These are phyloP conservation scores for Drosophila miranda DNA, from an alignment of 1,140 invertebrate genomes.

Conservation along the genomic window DNA sequence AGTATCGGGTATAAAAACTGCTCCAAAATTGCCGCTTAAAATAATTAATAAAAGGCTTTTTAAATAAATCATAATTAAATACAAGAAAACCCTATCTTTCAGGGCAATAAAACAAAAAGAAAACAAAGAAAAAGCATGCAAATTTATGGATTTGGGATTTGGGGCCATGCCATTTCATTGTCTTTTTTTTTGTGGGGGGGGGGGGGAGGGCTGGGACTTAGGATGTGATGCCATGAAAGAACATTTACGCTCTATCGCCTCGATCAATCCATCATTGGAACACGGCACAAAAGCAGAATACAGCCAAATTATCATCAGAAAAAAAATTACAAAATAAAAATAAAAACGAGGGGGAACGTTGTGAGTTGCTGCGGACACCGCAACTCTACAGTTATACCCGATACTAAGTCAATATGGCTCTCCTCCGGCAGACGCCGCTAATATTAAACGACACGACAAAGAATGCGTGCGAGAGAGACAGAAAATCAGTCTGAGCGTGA, in stretches of 20 bases:
- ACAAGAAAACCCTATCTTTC: slow-evolving; percentile 25
- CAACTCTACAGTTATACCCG: too few relatives aligned
- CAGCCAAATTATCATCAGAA: slow-evolving; percentile 42
- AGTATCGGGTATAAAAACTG: background rate
- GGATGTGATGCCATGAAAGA: background rate
- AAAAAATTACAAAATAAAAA: slow-evolving; percentile 1
- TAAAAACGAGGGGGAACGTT: too few relatives aligned
- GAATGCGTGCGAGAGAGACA: too few relatives aligned
- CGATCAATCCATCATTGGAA: background rate
- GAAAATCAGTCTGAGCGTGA: too few relatives aligned
- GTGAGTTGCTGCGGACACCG: too few relatives aligned
- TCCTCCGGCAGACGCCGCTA: too few relatives aligned
- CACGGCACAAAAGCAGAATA: slow-evolving; percentile 25
- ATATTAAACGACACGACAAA: too few relatives aligned
- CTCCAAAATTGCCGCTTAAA: too few relatives aligned
- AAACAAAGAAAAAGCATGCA: slow-evolving; percentile 9
- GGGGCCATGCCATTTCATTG: slow-evolving; percentile 10
- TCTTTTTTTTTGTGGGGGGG: slow-evolving; percentile 1
- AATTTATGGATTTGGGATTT: slow-evolving; percentile 18
- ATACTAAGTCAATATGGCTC: too few relatives aligned
- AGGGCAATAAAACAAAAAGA: slow-evolving; percentile 1
- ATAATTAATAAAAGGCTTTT: background rate
- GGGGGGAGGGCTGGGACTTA: too few relatives aligned
- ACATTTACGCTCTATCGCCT: slow-evolving; percentile 3
- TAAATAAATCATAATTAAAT: slow-evolving; percentile 10